Evolutionary conservation across 2,888 invertebrate species (phyloP).

Genomic region (Ectemnius continuus): DNA sequence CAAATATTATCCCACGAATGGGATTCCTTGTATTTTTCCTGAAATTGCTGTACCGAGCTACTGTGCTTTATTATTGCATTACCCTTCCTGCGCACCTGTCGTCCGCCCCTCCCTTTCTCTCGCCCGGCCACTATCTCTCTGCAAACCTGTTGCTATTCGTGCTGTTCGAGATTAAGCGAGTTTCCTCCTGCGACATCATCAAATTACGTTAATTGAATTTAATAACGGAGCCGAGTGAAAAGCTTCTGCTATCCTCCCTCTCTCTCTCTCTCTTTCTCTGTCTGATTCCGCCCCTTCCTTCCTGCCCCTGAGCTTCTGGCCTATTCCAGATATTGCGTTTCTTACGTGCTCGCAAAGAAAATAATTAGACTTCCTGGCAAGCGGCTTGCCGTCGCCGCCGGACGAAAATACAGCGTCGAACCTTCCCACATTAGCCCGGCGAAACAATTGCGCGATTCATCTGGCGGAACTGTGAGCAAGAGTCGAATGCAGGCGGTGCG

Average conservation of each 20-base stretch:
- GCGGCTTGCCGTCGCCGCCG: background rate
- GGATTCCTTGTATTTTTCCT: slow-evolving; percentile 16
- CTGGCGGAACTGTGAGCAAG: background rate
- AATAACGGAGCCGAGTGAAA: too few relatives aligned
- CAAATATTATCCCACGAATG: background rate
- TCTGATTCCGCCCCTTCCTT: too few relatives aligned
- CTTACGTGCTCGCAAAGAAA: slow-evolving; percentile 1
- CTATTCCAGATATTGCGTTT: background rate
- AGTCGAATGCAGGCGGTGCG: background rate
- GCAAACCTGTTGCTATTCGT: slow-evolving; percentile 44
- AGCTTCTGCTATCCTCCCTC: too few relatives aligned
- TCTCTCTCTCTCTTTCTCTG: too few relatives aligned
- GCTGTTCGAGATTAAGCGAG: slow-evolving; percentile 2
- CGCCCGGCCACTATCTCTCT: slow-evolving; percentile 21
- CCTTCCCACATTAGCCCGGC: slow-evolving; percentile 6
- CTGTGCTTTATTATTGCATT: slow-evolving; percentile 28
- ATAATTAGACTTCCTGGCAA: slow-evolving; percentile 19
- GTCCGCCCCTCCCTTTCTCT: slow-evolving; percentile 11
- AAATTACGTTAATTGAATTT: slow-evolving; percentile 30
- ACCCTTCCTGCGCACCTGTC: slow-evolving; percentile 12
- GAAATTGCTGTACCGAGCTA: slow-evolving; percentile 13
- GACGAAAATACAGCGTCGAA: slow-evolving; percentile 10
- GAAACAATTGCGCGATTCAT: slow-evolving; percentile 5
- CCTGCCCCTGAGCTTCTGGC: too few relatives aligned
- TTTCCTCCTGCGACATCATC: slow-evolving; percentile 9